Percentiles rank a stretch among this genome's conserved stretches.
phyloP scores from a whole-genome alignment of 2,797 vertebrate species.

The Hypotaenidia philippensis region DNA sequence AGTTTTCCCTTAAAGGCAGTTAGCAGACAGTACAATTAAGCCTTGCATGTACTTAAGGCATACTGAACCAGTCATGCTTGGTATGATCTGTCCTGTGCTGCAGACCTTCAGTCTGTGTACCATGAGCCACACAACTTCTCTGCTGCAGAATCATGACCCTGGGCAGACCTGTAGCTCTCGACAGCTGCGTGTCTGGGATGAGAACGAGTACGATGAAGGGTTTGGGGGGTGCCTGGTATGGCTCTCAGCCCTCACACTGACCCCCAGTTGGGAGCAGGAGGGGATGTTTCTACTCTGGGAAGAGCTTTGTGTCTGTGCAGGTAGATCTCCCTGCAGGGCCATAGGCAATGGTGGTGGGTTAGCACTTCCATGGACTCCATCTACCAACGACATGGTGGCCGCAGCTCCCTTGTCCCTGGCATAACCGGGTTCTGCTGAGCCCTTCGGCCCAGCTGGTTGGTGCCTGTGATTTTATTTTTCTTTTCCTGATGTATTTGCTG shows the following conservation, averaged over 20 bases:
- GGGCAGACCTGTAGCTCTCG: background rate
- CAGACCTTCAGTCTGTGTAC: background rate
- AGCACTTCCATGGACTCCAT: background rate
- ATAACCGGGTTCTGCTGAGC: background rate
- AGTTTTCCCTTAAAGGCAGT: background rate
- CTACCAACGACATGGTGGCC: fast-evolving
- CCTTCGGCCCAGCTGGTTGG: background rate
- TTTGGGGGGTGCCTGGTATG: background rate
- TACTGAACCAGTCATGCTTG: background rate
- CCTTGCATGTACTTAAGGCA: background rate
- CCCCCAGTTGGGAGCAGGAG: background rate
- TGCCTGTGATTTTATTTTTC: background rate
- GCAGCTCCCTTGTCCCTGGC: background rate
- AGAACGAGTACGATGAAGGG: fast-evolving
- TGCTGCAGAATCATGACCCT: background rate
- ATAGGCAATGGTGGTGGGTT: background rate
- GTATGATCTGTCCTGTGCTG: background rate
- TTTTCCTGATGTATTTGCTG: background rate
- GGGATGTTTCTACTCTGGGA: background rate
- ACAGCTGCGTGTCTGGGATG: background rate
- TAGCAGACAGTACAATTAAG: background rate
- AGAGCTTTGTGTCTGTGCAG: background rate
- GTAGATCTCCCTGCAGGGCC: background rate
- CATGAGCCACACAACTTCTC: background rate
- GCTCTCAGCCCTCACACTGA: background rate